Evolutionary conservation across 1,140 invertebrate species (phyloP).

Genomic region (Trichonephila inaurata): DNA sequence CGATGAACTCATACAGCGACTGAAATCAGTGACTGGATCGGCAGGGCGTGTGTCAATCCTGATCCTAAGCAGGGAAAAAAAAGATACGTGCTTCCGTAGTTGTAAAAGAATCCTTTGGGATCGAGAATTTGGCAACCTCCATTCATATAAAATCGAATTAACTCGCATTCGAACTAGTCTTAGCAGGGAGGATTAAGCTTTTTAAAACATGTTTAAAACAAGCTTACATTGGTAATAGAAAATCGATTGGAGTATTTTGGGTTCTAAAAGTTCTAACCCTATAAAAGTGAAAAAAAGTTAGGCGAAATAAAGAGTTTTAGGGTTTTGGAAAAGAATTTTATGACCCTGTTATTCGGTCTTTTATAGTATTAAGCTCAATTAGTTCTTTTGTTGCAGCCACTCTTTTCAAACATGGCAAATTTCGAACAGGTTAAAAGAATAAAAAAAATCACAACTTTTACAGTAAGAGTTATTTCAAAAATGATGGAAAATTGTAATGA

Average conservation of each 20-base stretch:
- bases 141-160: background rate
- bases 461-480: no score
- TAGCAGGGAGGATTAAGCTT: constrained; percentile 24
- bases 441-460: no score
- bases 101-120: background rate
- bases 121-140: background rate
- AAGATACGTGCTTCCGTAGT: background rate
- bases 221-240: constrained; percentile 7
- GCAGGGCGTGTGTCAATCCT: background rate
- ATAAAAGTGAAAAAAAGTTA: background rate
- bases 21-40: background rate
- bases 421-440: background rate
- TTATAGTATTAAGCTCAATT: no score
- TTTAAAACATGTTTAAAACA: constrained; percentile 24
- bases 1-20: background rate
- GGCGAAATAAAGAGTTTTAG: background rate
- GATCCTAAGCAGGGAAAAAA: background rate
- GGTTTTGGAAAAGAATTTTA: background rate
- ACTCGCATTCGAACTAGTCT: background rate
- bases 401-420: background rate
- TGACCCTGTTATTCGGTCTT: background rate
- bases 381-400: background rate
- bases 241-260: background rate
- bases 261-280: background rate
- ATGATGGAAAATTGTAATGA: no score